phyloP scores from a whole-genome alignment of 2,113 vertebrate genomes.

The Helogale parvula region DNA sequence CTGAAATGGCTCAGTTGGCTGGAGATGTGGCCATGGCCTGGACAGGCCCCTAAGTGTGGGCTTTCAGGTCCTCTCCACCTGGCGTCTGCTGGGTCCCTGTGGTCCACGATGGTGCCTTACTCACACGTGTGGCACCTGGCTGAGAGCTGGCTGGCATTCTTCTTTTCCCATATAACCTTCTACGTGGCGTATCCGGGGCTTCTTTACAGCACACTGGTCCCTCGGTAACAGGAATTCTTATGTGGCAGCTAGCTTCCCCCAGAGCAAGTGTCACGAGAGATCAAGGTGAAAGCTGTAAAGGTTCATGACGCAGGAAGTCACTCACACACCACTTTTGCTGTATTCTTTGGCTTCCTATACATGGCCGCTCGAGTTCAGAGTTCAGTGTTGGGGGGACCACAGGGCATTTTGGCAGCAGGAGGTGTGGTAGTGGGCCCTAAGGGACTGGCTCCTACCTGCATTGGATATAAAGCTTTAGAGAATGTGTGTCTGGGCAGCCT shows the following conservation, averaged over 20 bases:
- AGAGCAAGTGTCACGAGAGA: neutral
- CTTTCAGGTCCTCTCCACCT: neutral
- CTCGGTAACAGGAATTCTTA: neutral
- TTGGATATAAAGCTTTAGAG: neutral
- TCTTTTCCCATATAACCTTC: neutral
- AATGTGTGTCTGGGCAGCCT: no score
- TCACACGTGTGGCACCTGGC: neutral
- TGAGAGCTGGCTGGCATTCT: neutral
- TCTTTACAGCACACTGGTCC: neutral
- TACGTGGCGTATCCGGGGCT: neutral
- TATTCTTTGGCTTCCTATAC: neutral
- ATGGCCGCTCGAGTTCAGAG: rapidly evolving
- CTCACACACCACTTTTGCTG: neutral
- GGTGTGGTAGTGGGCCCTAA: neutral
- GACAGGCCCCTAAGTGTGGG: neutral
- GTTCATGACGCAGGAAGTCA: neutral
- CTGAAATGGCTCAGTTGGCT: neutral
- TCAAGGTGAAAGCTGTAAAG: neutral
- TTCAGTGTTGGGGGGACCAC: neutral
- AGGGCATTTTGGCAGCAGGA: neutral
- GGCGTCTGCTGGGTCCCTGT: neutral
- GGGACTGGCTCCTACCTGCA: neutral
- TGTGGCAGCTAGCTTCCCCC: neutral
- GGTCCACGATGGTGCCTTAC: neutral
- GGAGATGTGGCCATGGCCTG: neutral